A percentile compares a stretch with the other conserved stretches of the same genome.
Evolutionary conservation across 2,797 vertebrate species (phyloP).

Genomic region (Meda fulgida): DNA sequence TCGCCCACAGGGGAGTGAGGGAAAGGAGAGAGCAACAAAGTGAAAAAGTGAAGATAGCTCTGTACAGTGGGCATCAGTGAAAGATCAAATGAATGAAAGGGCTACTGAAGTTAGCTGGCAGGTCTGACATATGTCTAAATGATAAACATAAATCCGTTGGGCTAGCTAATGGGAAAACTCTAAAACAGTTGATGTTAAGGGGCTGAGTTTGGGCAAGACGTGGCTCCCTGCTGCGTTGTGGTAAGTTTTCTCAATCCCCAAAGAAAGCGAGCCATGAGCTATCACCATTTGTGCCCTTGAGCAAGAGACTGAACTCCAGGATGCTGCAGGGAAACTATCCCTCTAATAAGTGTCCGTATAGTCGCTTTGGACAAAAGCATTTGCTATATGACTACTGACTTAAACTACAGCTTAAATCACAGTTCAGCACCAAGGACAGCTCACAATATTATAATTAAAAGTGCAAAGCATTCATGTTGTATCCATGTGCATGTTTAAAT

Average conservation of each 20-base stretch:
- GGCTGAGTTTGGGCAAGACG: not conserved
- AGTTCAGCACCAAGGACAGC: conserved; percentile 19
- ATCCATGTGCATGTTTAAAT: not conserved
- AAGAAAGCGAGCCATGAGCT: not conserved
- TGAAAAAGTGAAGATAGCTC: not conserved
- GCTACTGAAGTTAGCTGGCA: not conserved
- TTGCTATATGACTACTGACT: not conserved
- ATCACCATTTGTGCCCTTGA: not conserved
- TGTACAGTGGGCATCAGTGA: not conserved
- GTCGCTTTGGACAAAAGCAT: conserved; percentile 5
- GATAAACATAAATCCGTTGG: not conserved
- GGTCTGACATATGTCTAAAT: not conserved
- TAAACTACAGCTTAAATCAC: not conserved
- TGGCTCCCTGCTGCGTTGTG: not conserved
- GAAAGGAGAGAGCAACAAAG: not conserved
- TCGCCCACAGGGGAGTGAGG: not conserved
- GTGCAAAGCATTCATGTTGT: not conserved
- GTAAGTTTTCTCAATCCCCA: not conserved
- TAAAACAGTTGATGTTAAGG: not conserved
- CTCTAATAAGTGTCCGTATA: not conserved
- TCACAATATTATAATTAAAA: not conserved
- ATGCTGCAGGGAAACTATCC: not conserved
- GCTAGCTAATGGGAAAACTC: not conserved
- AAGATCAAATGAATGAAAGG: conserved; percentile 5
- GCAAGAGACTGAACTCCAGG: not conserved